Base-by-base conservation (phyloP, 2,797 vertebrate species). In the Rhinogobio ventralis region DNA sequence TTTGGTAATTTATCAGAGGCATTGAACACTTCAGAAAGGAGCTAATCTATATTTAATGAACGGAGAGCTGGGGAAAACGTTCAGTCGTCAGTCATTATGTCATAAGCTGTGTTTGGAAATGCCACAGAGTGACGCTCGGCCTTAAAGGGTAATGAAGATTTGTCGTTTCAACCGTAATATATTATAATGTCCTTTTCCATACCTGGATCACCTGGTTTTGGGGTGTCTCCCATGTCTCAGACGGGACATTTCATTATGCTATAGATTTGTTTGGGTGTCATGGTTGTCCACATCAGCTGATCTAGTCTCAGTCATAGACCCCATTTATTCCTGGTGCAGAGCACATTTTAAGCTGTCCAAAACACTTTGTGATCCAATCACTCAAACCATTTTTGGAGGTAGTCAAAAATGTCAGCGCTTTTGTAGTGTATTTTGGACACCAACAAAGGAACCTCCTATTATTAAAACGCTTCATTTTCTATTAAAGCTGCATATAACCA, bases 41-140 rank as follows among this genome's bases (percentile, higher is more conserved):
- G n/a, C 25, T 81, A 10, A 81, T 81, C 49, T 69, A 67, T 69
- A 20, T 81, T 81, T 86, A 46, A 86, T 81, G 62, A 81, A 57
- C 14, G 3, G 25, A 36, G 68, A 23, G 39, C 33, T 19, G 25
- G n/a, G 67, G 55, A 4, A n/a, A 42, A 11, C 25, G 5, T 45
- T 57, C 46, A 49, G 46, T 19, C 49, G 2, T 51, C 36, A 55
- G 13, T 81, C 62, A 75, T 62, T 57, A 30, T 74, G 33, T 23
- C 60, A 73, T 42, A 42, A 67, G n/a, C 51, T 14, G 25, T 72
- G 78, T 57, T 68, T 1, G 71, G 69, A 62, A 69, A 75, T 69
- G 60, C 39, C 78, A 75, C 49, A 14, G 42, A 66, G 13, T 51
- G 45, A 53, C 2, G 15, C 78, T 68, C 66, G 1, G 46, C 8